Evolutionary conservation across 2,797 vertebrate species (phyloP), one percentile per base, ranked within the genome.

Genomic region (Periparus ater): DNA sequence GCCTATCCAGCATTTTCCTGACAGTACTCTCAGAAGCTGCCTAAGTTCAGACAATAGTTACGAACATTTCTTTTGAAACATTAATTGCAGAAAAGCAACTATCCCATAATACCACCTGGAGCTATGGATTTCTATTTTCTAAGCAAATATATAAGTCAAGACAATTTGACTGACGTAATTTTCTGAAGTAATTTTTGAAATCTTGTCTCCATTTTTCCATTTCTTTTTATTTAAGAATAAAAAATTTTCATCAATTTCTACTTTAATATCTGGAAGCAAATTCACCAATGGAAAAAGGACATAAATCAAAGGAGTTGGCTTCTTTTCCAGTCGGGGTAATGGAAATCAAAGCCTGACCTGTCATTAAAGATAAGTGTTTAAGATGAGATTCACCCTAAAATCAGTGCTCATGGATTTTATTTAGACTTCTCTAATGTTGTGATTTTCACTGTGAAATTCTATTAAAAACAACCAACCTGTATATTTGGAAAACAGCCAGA

Each of bases 21-120:
- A 73, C 72, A 70, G 34, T 34, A 70, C n/a, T 84, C 65, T 87
- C 48, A 85, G 73, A 91, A 89, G 30, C 61, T 91, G 67, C 60
- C 42, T 34, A 66, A 85, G 70, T 89, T 94, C 78, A 95, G 65
- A 79, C 58, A 74, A 89, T 62, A 82, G 80, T 70, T 89, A 91
- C 17, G 65, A 94, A 78, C 42, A 45, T 38, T 91, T 61, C 75
- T 93, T 85, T 51, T 87, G 68, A 93, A 94, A 96, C 32, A 87
- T 65, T 91, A 93, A 96, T 74, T 85, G 65, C 75, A 91, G 61
- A 93, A 96, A 97, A 62, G 9, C 84, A 94, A 93, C 67, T 67
- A 84, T 54, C 78, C 60, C 6, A 7, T 58, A 94, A 80, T 19
- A 85, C 47, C 55, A 91, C 81, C n/a, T 75, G 53, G 42, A 93